Conservation (phyloP, 1,140 invertebrate genomes). For the Euura saliciscinereae region DNA sequence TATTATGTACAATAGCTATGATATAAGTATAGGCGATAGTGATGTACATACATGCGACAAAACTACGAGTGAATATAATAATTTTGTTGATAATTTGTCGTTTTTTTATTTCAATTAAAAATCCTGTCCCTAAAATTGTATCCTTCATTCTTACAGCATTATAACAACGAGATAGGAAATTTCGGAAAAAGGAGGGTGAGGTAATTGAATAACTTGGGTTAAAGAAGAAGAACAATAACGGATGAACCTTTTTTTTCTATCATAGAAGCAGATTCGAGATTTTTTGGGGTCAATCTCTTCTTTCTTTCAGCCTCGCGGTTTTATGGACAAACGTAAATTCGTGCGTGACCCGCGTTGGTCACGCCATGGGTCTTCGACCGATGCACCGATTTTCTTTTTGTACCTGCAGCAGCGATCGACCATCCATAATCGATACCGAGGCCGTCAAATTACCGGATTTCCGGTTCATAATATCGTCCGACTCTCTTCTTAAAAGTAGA, state of each 20-base stretch:
- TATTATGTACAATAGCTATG: too few species aligned
- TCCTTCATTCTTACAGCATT: not conserved
- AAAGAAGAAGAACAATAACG: too few species aligned
- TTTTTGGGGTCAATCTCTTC: not conserved
- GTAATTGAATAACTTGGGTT: too few species aligned
- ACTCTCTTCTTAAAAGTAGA: not conserved
- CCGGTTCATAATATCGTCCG: not conserved
- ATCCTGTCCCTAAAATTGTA: not conserved
- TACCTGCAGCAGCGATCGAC: not conserved
- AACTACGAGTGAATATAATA: too few species aligned
- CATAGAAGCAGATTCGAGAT: too few species aligned
- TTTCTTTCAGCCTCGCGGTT: not conserved
- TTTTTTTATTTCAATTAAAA: not conserved
- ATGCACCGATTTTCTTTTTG: not conserved
- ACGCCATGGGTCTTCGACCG: conserved; percentile 1
- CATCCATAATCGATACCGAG: not conserved
- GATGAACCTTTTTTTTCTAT: too few species aligned
- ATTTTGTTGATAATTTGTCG: too few species aligned
- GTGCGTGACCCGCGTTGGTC: not conserved
- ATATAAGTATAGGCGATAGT: too few species aligned
- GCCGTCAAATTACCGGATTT: conserved; percentile 6
- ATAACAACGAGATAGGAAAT: not conserved
- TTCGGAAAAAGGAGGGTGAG: not conserved
- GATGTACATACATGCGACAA: too few species aligned
- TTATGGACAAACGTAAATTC: not conserved